These are phyloP conservation scores for Dolomedes plantarius DNA, from an alignment of 2,888 invertebrate species.

Conservation along the genomic window DNA sequence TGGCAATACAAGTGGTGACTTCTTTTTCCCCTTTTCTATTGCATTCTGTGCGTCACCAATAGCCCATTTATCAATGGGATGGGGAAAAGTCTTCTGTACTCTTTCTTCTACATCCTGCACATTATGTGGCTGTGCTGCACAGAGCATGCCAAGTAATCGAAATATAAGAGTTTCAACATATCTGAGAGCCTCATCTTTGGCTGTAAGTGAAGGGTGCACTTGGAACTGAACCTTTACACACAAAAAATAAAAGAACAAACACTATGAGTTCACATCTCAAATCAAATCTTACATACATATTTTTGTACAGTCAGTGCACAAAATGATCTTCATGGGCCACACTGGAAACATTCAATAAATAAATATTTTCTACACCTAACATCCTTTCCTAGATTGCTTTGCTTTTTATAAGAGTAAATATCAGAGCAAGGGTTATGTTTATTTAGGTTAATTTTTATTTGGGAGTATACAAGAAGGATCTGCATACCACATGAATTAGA, in stretches of 20 bases:
- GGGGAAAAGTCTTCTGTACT: slow-evolving; percentile 94
- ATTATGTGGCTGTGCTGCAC: slow-evolving; percentile 74
- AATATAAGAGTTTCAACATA: slow-evolving; percentile 95
- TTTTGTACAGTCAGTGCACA: no score
- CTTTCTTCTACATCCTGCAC: slow-evolving; percentile 95
- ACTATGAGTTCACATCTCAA: slow-evolving; percentile 32
- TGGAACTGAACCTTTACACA: slow-evolving; percentile 87
- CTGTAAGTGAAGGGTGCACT: slow-evolving; percentile 90
- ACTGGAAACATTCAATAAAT: no score
- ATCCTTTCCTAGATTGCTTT: no score
- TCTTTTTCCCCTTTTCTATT: slow-evolving; percentile 85
- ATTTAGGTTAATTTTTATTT: no score
- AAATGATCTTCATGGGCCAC: no score
- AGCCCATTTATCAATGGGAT: slow-evolving; percentile 95
- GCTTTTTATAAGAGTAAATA: no score
- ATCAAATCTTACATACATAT: not conserved
- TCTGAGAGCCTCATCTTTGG: slow-evolving; percentile 91
- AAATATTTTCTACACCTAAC: no score
- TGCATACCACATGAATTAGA: no score
- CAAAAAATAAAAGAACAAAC: not conserved
- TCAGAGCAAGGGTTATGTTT: no score
- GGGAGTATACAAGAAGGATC: no score
- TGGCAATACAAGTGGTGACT: slow-evolving; percentile 85
- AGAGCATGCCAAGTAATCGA: slow-evolving; percentile 90
- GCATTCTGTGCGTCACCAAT: slow-evolving; percentile 91